Percentiles rank a stretch among this genome's conserved stretches.
These are phyloP conservation scores for Palythoa heliodiscus DNA, from an alignment of 92 coral and sea anemone genomes.

Conservation along the genomic window DNA sequence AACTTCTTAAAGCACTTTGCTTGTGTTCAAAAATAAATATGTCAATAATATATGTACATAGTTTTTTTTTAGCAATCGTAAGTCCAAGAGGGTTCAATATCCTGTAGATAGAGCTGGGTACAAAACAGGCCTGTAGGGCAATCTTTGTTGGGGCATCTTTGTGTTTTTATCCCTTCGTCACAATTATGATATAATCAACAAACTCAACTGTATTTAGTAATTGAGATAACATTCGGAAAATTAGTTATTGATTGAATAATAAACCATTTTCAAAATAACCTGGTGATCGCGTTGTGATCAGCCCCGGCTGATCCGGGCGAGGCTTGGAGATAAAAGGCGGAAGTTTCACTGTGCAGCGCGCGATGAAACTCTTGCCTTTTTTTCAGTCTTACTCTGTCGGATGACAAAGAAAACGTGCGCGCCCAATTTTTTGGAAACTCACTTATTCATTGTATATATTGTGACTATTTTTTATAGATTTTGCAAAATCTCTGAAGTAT, in stretches of 20 bases:
- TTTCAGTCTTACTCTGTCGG: constrained; percentile 4
- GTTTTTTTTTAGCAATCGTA: constrained; percentile 5
- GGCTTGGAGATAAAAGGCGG: constrained; percentile 8
- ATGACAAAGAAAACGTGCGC: constrained; percentile 11
- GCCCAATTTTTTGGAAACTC: constrained; percentile 10
- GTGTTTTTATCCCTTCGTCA: constrained; percentile 1
- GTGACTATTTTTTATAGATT: constrained; percentile 1
- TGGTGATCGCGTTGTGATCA: constrained; percentile 9
- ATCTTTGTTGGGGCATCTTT: constrained; percentile 7
- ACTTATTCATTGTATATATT: constrained; percentile 7
- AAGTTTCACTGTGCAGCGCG: constrained; percentile 9
- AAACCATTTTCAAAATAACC: constrained; percentile 5
- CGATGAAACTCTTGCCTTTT: constrained; percentile 7
- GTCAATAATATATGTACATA: constrained; percentile 4
- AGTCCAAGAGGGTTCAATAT: constrained; percentile 6
- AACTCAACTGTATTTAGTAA: constrained; percentile 8
- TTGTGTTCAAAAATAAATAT: constrained; percentile 3
- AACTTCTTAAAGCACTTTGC: constrained; percentile 3
- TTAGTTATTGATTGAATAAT: constrained; percentile 3
- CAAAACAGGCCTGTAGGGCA: constrained; percentile 10
- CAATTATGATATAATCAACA: constrained; percentile 1
- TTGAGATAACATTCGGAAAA: constrained; percentile 6
- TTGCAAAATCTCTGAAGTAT: constrained; percentile 2
- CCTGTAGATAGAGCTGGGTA: constrained; percentile 8
- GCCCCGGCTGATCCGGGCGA: constrained; percentile 13